A percentile compares a stretch with the other conserved stretches of the same genome.
Evolutionary conservation across 2,888 invertebrate species (phyloP).

Genomic region (Nysson spinosus): DNA sequence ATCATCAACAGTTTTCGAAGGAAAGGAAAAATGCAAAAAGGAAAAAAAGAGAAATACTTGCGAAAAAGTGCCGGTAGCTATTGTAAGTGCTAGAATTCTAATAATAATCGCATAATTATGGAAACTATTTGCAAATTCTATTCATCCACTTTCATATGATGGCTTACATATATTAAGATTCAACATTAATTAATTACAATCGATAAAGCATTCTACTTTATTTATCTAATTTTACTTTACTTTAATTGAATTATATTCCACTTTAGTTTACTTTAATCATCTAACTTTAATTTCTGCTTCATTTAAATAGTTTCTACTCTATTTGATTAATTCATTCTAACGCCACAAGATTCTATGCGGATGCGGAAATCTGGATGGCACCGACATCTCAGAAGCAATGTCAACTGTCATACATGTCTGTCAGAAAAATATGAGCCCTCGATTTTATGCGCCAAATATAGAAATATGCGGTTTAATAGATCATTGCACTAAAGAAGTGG

Average conservation of each 20-base stretch:
- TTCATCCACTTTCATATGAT: no score
- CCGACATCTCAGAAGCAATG: conserved; percentile 79
- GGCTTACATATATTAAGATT: no score
- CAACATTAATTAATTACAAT: no score
- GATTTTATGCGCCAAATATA: conserved; percentile 66
- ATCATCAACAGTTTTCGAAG: conserved; percentile 13
- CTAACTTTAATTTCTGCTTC: no score
- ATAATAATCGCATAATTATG: no score
- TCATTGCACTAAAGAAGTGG: conserved; percentile 59
- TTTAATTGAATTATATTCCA: no score
- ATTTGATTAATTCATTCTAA: neutral
- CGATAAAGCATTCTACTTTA: no score
- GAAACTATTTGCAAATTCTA: no score
- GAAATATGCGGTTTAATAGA: conserved; percentile 55
- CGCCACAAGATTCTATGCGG: conserved; percentile 78
- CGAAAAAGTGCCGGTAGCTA: conserved; percentile 28
- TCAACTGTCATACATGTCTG: conserved; percentile 70
- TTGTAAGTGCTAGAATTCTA: no score
- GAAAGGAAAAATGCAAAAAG: neutral
- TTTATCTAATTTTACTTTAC: no score
- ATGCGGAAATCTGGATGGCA: conserved; percentile 80
- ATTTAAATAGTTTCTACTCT: neutral
- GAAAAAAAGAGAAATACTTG: conserved; percentile 2
- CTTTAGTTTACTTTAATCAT: no score
- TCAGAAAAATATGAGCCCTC: conserved; percentile 52